These are phyloP conservation scores for Megamerina dolium DNA, from an alignment of 2,888 invertebrate species.

Conservation along the genomic window DNA sequence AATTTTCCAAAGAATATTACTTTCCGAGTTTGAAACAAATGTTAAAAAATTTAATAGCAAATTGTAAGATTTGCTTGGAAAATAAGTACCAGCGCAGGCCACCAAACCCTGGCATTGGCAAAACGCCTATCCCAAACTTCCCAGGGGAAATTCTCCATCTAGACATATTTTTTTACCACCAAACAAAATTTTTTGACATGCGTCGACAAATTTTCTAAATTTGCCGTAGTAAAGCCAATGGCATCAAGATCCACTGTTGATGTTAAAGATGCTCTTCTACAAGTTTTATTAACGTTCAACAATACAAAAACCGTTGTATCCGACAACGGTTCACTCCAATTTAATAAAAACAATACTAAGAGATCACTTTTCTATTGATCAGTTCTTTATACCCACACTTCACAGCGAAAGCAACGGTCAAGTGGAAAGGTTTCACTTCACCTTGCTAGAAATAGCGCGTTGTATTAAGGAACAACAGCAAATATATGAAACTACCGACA, in stretches of 20 bases:
- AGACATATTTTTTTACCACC: too few species aligned
- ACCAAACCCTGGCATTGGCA: too few species aligned
- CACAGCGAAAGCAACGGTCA: conserved; percentile 10
- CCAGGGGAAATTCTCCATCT: too few species aligned
- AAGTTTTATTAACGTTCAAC: conserved; percentile 3
- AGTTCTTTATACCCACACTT: conserved; percentile 3
- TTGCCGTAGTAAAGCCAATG: conserved; percentile 5
- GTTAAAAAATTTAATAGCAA: too few species aligned
- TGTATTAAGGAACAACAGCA: conserved; percentile 7
- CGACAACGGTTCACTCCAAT: conserved; percentile 7
- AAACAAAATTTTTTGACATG: conserved; percentile 7
- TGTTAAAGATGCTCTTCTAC: conserved; percentile 3
- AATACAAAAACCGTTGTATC: conserved; percentile 4
- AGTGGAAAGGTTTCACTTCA: conserved; percentile 8
- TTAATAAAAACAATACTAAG: conserved; percentile 1
- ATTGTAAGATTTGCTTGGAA: too few species aligned
- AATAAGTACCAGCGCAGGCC: too few species aligned
- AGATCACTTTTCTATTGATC: not conserved
- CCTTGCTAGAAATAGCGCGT: conserved; percentile 7
- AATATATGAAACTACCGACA: not conserved
- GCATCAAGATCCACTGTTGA: conserved; percentile 2
- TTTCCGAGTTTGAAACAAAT: too few species aligned
- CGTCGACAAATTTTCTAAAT: conserved; percentile 8
- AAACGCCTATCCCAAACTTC: too few species aligned
- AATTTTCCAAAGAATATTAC: too few species aligned